phyloP scores from a whole-genome alignment of 2,113 vertebrate genomes.

The Apistogramma diplotaenia region DNA sequence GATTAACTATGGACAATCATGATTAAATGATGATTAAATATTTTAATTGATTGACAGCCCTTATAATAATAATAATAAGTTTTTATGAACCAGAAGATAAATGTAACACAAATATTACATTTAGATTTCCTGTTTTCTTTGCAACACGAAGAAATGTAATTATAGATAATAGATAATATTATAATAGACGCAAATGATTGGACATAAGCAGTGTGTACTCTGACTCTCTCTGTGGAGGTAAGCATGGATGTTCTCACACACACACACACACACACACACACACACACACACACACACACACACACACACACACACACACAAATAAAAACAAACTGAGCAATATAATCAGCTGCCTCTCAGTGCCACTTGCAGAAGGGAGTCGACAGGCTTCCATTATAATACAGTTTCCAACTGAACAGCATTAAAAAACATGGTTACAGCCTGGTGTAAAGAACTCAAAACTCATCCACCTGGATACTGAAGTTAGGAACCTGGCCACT shows the following conservation, averaged over 20 bases:
- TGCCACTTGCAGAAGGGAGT: not conserved
- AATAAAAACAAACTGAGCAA: too few species aligned
- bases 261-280: too few species aligned
- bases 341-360: not conserved
- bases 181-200: not conserved
- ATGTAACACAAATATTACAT: not conserved
- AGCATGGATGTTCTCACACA: too few species aligned
- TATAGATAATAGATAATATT: too few species aligned
- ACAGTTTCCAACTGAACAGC: not conserved
- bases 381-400: not conserved
- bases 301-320: too few species aligned
- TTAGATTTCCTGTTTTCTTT: not conserved
- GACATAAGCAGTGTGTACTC: not conserved
- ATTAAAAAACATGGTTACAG: not conserved
- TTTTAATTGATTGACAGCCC: too few species aligned
- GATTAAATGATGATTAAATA: too few species aligned
- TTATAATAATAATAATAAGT: too few species aligned
- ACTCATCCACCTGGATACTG: not conserved
- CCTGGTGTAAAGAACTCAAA: not conserved
- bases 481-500: not conserved
- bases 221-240: too few species aligned
- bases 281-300: too few species aligned
- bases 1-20: too few species aligned
- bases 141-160: not conserved
- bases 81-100: not conserved